Percentiles rank a stretch among this genome's conserved stretches.
These are phyloP conservation scores for Epinephelus fuscoguttatus DNA, from an alignment of 2,113 vertebrate species.

Conservation along the genomic window DNA sequence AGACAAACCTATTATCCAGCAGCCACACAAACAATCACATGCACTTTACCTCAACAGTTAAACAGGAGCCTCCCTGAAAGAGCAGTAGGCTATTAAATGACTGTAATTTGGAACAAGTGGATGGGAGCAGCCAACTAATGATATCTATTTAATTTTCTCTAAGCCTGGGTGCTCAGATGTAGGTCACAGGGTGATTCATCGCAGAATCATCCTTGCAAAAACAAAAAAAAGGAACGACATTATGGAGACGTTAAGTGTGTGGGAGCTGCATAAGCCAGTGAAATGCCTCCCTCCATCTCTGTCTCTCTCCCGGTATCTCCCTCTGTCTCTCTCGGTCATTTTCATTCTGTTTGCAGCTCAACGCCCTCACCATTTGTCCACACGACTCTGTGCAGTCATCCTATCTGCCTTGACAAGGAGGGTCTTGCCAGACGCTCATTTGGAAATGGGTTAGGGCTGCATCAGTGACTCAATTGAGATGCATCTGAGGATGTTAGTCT, in stretches of 20 bases:
- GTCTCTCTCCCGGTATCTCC: conserved; percentile 38
- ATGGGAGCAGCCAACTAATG: conserved; percentile 53
- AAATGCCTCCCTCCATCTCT: conserved; percentile 50
- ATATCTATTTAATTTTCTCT: conserved; percentile 65
- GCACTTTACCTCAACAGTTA: neutral
- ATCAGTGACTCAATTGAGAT: conserved; percentile 72
- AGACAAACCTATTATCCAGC: neutral
- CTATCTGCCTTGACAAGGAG: conserved; percentile 69
- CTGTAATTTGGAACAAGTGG: conserved; percentile 54
- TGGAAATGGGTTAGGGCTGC: conserved; percentile 66
- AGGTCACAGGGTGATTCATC: conserved; percentile 74
- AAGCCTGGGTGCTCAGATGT: conserved; percentile 58
- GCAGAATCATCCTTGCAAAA: conserved; percentile 58
- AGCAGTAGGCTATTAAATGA: conserved; percentile 32
- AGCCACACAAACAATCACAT: neutral
- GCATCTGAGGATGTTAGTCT: conserved; percentile 60
- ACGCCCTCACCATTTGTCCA: conserved; percentile 61
- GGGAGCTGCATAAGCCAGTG: conserved; percentile 43
- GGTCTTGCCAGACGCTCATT: conserved; percentile 68
- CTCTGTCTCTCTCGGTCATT: conserved; percentile 72
- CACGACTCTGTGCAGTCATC: conserved; percentile 47
- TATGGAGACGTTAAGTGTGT: conserved; percentile 51
- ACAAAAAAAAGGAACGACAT: conserved; percentile 41
- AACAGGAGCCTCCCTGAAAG: conserved; percentile 28
- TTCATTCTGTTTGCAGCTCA: conserved; percentile 73